Base-by-base conservation (phyloP, 2,888 invertebrate species). In the Pristionchus exspectatus region DNA sequence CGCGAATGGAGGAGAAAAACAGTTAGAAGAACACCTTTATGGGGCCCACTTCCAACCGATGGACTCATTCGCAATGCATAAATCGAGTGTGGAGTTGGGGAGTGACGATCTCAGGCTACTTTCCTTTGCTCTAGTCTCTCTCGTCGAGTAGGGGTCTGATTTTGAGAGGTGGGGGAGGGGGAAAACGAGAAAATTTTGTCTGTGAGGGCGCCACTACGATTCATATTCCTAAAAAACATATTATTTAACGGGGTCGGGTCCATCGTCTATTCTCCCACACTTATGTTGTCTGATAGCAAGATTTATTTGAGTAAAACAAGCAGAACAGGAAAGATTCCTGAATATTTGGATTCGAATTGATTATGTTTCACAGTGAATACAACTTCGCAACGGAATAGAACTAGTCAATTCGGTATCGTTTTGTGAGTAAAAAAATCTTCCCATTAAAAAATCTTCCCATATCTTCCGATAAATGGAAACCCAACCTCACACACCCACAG, bases 1-100 rank as follows among this genome's bases (percentile, higher is more conserved):
- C 24, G 16, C 24, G 24, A 7, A 63, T n/a, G 10, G 38, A 38
- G 10, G 63, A 2, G 63, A 63, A 63, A 63, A 63, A 63, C 63
- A 63, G n/a, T 63, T n/a, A 24, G 63, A 63, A 63, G 63, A 63
- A 63, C 63, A 63, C 63, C 63, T 63, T 63, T 63, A 63, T 63
- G 63, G 59, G 63, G n/a, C 5, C 63, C 5, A 5, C n/a, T 63
- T 9, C 63, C 4, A 63, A 24, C n/a, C n/a, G 21, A 7, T n/a
- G 3, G 24, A n/a, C 63, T n/a, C 63, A 63, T 63, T 63, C 63
- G 63, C n/a, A 63, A 63, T 63, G 63, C 63, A 63, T 63, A 63
- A 63, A 63, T 63, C 63, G 63, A 63, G 56, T 16, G 56, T 16
- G 56, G n/a, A 63, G 63, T 63, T 63, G 63, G 38, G 38, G 38